Base-by-base conservation (phyloP, 2,888 invertebrate species). In the Merodon equestris region DNA sequence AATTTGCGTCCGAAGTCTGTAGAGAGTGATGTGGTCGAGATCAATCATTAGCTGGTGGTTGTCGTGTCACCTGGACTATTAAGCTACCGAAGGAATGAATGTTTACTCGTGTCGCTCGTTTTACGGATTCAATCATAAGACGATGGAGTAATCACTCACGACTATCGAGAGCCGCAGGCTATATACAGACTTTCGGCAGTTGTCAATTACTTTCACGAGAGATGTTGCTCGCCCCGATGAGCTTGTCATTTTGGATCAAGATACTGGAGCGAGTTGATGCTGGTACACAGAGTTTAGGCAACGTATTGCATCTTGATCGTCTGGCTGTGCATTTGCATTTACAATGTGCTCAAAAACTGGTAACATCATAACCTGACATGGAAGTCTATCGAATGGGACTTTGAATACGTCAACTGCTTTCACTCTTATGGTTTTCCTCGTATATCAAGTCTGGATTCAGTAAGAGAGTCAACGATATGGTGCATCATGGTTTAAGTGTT, bases 201-300 rank as follows among this genome's bases (percentile, higher is more conserved):
- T 40, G 60, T 19, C 44, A 51, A 47, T 15, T 27, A 27, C 27
- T 27, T 2, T 27, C 27, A 27, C 27, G 27, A 27, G 27, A 27
- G 56, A 19, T 7, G 56, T 47, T 56, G 56, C 56, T 38, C 12
- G 5, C 9, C 2, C 10, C n/a, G 50, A 66, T 27, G 40, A 56
- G 56, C 48, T 58, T 67, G 67, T 67, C 48, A 67, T 67, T 66
- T 57, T 58, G 17, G 34, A 57, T 57, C 57, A 34, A 44, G 67
- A 67, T 67, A 58, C 19, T 18, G 17, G 50, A 17, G 50, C 42
- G 57, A 53, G 57, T 48, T 34, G 44, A 50, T 67, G 57, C 57
- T 57, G 42, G 50, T 50, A 67, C 67, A 17, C 57, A n/a, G 40
- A 40, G 56, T 40, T 47, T 45, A 48, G n/a, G 40, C 27, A 50